phyloP scores from a whole-genome alignment of 64 coral and sea anemone genomes.

The Stylophora pistillata region DNA sequence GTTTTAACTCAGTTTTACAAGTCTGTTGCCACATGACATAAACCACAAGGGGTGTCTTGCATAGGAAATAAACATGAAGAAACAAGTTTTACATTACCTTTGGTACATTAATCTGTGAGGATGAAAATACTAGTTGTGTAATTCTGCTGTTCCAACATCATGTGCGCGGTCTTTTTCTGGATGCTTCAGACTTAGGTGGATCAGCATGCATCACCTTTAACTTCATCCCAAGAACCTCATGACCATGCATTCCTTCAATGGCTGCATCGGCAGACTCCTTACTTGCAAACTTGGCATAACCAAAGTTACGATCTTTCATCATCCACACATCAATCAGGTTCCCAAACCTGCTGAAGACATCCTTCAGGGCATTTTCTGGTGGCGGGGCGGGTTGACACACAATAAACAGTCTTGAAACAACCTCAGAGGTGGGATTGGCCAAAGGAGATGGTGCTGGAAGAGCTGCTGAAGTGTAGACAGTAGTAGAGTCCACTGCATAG shows the following conservation, averaged over 20 bases:
- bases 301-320: slow-evolving; percentile 98
- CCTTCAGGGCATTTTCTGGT: slow-evolving; percentile 84
- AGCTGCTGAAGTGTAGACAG: slow-evolving; percentile 83
- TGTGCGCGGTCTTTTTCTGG: slow-evolving; percentile 83
- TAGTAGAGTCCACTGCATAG: slow-evolving; percentile 45
- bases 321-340: slow-evolving; percentile 95
- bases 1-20: background rate
- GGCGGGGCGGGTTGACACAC: slow-evolving; percentile 94
- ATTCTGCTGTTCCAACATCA: background rate
- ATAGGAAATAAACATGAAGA: slow-evolving; percentile 3
- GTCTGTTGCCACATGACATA: slow-evolving; percentile 13
- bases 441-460: slow-evolving; percentile 85
- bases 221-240: slow-evolving; percentile 94
- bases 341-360: slow-evolving; percentile 97
- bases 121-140: no score
- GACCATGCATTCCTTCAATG: slow-evolving; percentile 90
- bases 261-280: slow-evolving; percentile 95
- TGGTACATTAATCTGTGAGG: background rate
- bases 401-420: slow-evolving; percentile 83
- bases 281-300: slow-evolving; percentile 88
- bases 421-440: slow-evolving; percentile 78
- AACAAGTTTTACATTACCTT: slow-evolving; percentile 36
- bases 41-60: background rate
- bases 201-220: slow-evolving; percentile 95
- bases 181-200: slow-evolving; percentile 86